phyloP scores from a whole-genome alignment of 2,797 vertebrate genomes.

The Oreochromis grahami region DNA sequence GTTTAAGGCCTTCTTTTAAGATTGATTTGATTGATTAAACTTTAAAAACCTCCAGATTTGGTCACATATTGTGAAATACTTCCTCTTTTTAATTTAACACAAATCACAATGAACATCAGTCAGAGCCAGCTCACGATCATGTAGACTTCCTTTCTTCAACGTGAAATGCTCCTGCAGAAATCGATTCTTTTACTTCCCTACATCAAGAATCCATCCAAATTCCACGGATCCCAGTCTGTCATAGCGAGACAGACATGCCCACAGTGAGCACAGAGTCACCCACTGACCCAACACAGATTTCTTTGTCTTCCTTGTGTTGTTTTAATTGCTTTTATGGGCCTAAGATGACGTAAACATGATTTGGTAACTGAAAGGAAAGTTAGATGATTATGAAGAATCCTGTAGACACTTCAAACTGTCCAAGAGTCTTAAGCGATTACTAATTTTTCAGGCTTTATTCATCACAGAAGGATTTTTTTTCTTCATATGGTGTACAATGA shows the following conservation, averaged over 20 bases:
- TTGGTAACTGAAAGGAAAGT: background rate
- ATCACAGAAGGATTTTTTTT: background rate
- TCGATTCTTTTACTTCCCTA: background rate
- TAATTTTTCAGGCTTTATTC: background rate
- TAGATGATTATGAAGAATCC: background rate
- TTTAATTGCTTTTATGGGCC: background rate
- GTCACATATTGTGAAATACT: background rate
- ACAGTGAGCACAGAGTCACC: background rate
- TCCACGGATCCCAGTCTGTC: background rate
- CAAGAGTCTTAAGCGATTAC: background rate
- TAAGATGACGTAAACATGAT: background rate
- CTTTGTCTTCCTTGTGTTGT: background rate
- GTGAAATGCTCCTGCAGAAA: background rate
- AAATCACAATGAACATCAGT: background rate
- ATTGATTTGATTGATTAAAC: background rate
- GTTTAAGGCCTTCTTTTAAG: background rate
- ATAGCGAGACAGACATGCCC: background rate
- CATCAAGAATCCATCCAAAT: background rate
- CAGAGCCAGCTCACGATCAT: background rate
- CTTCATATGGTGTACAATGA: background rate
- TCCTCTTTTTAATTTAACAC: background rate
- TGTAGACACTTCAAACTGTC: background rate
- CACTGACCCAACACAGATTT: background rate
- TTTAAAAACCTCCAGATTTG: background rate
- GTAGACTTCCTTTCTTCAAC: background rate